Evolutionary conservation across 2,888 invertebrate genomes (phyloP).

Genomic region (Hydropsyche betteni): DNA sequence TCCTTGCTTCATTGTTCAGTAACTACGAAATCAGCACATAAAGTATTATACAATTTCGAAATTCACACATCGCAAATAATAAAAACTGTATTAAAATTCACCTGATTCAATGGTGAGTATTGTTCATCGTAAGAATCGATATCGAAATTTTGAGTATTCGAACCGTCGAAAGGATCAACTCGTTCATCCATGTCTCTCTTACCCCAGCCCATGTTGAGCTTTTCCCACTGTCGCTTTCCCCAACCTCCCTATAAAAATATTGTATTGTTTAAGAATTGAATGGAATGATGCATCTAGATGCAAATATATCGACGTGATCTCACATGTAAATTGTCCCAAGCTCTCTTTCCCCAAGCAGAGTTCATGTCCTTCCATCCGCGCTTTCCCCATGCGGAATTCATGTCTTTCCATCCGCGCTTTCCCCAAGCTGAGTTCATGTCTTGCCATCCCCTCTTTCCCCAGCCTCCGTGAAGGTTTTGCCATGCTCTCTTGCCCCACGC

Average conservation of each 20-base stretch:
- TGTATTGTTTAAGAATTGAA: not conserved
- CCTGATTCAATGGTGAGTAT: not conserved
- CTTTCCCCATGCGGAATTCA: slow-evolving; percentile 67
- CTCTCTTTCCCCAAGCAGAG: slow-evolving; percentile 69
- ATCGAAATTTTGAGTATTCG: slow-evolving; percentile 6
- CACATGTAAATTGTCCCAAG: slow-evolving; percentile 69
- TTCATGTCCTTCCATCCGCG: slow-evolving; percentile 69
- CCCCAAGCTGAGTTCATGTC: slow-evolving; percentile 67
- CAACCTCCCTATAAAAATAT: slow-evolving; percentile 45
- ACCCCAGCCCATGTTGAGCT: slow-evolving; percentile 68
- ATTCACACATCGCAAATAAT: slow-evolving; percentile 9
- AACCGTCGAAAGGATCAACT: slow-evolving; percentile 55
- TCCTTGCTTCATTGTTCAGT: slow-evolving; percentile 47
- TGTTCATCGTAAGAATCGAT: slow-evolving; percentile 20
- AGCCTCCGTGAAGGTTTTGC: slow-evolving; percentile 74
- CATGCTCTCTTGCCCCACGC: slow-evolving; percentile 72
- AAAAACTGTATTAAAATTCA: not conserved
- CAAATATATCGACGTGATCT: slow-evolving; percentile 19
- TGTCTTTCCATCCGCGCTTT: slow-evolving; percentile 65
- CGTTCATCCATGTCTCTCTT: slow-evolving; percentile 59
- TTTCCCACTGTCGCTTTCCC: slow-evolving; percentile 67
- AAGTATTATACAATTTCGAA: not conserved
- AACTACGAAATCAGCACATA: slow-evolving; percentile 32
- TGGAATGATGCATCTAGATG: not conserved
- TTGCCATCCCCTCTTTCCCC: slow-evolving; percentile 75